Evolutionary conservation across 2,888 invertebrate species (phyloP).

Genomic region (Calameuta pallipes): DNA sequence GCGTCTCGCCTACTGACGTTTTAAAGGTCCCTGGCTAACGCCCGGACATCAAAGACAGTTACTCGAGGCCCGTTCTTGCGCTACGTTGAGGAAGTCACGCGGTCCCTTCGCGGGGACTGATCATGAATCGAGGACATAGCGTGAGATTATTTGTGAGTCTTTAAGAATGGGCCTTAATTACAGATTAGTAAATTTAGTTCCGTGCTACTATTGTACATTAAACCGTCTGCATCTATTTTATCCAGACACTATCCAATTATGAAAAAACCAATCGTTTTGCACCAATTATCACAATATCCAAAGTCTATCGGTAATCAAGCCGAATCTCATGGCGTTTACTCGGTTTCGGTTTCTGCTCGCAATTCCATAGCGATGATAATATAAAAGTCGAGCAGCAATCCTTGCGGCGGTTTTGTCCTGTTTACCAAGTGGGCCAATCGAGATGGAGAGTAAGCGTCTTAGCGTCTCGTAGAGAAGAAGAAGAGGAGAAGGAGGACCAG

Average conservation of each 20-base stretch:
- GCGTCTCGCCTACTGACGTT: background rate
- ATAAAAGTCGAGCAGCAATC: slow-evolving; percentile 48
- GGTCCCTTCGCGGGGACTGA: slow-evolving; percentile 16
- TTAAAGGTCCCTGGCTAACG: background rate
- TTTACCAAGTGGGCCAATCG: slow-evolving; percentile 65
- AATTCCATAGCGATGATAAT: background rate
- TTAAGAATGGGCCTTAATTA: background rate
- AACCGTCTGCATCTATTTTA: background rate
- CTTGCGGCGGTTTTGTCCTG: slow-evolving; percentile 59
- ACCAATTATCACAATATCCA: background rate
- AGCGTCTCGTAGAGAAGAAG: background rate
- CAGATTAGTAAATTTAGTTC: background rate
- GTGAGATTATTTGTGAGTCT: background rate
- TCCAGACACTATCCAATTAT: background rate
- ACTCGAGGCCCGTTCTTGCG: background rate
- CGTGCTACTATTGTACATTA: background rate
- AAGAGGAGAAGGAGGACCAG: background rate
- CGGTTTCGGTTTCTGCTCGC: slow-evolving; percentile 26
- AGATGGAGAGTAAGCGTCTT: slow-evolving; percentile 60
- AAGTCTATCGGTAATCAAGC: background rate
- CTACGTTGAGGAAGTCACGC: slow-evolving; percentile 53
- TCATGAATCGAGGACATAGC: background rate
- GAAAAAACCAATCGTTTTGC: background rate
- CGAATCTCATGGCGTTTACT: slow-evolving; percentile 13
- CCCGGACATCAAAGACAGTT: background rate